Base-by-base conservation (phyloP, 2,888 invertebrate species). In the Cheilosia pagana region DNA sequence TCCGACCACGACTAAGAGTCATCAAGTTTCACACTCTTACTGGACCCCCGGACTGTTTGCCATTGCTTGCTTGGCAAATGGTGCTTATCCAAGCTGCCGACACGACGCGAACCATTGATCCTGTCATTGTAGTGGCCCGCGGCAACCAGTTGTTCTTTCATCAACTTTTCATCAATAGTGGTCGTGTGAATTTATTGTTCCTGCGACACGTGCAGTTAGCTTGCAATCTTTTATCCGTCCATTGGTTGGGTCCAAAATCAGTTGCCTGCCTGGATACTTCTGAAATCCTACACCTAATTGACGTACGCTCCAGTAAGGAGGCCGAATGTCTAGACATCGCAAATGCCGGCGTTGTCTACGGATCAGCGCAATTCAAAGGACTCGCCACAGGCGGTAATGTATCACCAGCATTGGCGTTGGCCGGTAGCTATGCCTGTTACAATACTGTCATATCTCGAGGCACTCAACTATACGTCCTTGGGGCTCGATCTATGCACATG, bases 321-420 rank as follows among this genome's bases (percentile, higher is more conserved):
- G 93, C 97, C 21, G 97, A 97, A 92, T 94, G 95, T 25, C 92
- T 97, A 86, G 97, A 98, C 90, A 93, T 98, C 87, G 95, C 95
- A 39, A 94, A 94, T 89, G 95, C 96, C 16, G 95, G 96, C 48
- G 93, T 98, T 48, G 96, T 97, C 0, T 98, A 97, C 89, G 95
- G 96, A 53, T 96, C 97, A 39, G 96, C 97, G 52, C 97, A 92
- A 90, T 96, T 95, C 88, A 95, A 98, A 93, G 99, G 96, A 0
- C 93, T 98, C 48, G 98, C 98, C 82, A 99, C 99, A 0, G 99
- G 99, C 6, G 98, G 99, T 0, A 98, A 98, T 90, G 99, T 95
- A 87, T 93, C 96, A 81, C 93, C 93, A 3, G 94, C 94, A 0
- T 92, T 94, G 90, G 93, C 94, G 48, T 89, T 92, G 67, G 94